A percentile compares a stretch with the other conserved stretches of the same genome.
Conservation (phyloP, 1,140 invertebrate genomes). For the Cydia amplana region DNA sequence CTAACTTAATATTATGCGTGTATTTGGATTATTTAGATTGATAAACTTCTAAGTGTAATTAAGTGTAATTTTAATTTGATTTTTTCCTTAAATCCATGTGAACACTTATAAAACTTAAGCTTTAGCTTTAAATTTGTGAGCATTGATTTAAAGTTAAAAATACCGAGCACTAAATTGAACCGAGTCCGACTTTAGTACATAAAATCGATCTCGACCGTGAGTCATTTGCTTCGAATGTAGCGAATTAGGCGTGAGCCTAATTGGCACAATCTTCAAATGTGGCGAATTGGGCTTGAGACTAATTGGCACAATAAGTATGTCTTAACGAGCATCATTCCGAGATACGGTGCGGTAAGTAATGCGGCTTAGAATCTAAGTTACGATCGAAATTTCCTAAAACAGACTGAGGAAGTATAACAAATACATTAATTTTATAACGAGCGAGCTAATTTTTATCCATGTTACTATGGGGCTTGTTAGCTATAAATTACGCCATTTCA, state of each 20-base stretch:
- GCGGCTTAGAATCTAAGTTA: background rate
- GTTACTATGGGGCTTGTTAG: no score
- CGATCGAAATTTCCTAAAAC: background rate
- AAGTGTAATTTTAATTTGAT: background rate
- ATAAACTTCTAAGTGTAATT: background rate
- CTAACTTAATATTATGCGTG: background rate
- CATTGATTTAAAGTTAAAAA: background rate
- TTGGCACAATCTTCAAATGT: background rate
- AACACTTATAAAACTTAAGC: background rate
- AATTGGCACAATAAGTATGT: constrained; percentile 9
- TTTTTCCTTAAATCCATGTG: background rate
- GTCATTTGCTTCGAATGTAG: background rate
- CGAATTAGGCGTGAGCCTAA: background rate
- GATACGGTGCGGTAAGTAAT: background rate
- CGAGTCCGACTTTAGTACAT: background rate
- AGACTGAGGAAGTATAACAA: background rate
- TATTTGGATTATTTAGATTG: constrained; percentile 4
- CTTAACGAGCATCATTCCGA: constrained; percentile 8
- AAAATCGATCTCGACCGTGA: background rate
- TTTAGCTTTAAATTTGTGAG: background rate
- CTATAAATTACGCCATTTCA: no score
- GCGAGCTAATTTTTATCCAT: background rate
- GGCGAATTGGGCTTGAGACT: background rate
- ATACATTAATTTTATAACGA: background rate
- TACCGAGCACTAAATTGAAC: background rate